Conservation (phyloP, 2,888 invertebrate genomes). For the Chymomyza caudatula region DNA sequence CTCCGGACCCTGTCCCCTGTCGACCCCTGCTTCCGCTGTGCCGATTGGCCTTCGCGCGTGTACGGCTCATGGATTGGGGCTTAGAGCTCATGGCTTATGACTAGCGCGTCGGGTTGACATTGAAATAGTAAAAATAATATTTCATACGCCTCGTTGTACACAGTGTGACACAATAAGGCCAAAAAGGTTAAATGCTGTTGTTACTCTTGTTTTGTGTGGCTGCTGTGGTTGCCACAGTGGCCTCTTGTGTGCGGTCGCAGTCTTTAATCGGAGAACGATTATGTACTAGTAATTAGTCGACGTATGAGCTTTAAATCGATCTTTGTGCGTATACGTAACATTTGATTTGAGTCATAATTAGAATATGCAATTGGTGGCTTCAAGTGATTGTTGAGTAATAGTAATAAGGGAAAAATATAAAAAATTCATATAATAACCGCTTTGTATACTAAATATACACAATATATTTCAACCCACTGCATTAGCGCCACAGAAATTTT, state of each 20-base stretch:
- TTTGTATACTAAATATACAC: no score
- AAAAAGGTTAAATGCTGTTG: slow-evolving; percentile 45
- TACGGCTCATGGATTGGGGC: neutral
- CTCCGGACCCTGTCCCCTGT: slow-evolving; percentile 4
- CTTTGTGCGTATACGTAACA: neutral
- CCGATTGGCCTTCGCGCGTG: slow-evolving; percentile 47
- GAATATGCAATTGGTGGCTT: no score
- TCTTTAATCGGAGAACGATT: no score
- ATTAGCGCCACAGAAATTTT: no score
- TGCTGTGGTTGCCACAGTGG: no score
- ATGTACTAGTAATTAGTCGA: slow-evolving; percentile 4
- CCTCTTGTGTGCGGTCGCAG: no score
- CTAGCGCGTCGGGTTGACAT: slow-evolving; percentile 49
- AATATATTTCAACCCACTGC: no score
- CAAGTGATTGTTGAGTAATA: no score
- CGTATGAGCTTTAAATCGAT: neutral
- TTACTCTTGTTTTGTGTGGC: slow-evolving; percentile 12
- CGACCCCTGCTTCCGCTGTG: slow-evolving; percentile 14
- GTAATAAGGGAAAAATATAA: no score
- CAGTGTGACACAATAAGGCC: slow-evolving; percentile 5
- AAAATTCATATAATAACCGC: no score
- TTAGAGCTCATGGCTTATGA: neutral
- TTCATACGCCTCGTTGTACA: slow-evolving; percentile 31
- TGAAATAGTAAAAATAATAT: slow-evolving; percentile 65
- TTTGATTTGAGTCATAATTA: neutral